Evolutionary conservation across 2,888 invertebrate genomes (phyloP), one percentile per base, ranked within the genome.

Genomic region (Dermolepida albohirtum): DNA sequence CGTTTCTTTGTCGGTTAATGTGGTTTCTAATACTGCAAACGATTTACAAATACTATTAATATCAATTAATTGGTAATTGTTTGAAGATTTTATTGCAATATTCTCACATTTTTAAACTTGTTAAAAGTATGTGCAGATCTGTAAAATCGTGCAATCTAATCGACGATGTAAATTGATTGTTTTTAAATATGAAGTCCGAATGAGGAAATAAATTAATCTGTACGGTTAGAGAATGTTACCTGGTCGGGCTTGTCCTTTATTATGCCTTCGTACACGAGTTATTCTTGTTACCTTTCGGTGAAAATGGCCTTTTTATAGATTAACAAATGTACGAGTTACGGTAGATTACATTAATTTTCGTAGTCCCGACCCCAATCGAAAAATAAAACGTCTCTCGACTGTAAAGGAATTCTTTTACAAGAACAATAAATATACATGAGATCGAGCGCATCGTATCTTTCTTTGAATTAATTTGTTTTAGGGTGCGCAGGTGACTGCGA

Each of bases 391-490:
- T 27, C 22, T 50, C 50, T 27, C 22, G 27, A 50, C 16, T 17
- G 17, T 50, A 50, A 50, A 50, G 50, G 50, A 50, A 50, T 50
- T 55, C 41, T 40, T 41, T 39, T 34, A 17, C 41, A 22, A 50
- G 51, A 43, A 55, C 64, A 63, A 71, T 72, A 72, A 72, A 72
- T 72, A 72, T 51, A 72, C 69, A 72, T 72, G 72, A 72, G 72
- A 69, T 65, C 67, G 64, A 40, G 68, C 67, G 50, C 50, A 69
- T 68, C 71, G 68, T 57, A 47, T 63, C 66, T 59, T 65, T 64
- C 72, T 69, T 71, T 72, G 70, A 72, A 72, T 72, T 72, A 72
- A 72, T 72, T 72, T 72, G 72, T 72, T 71, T 69, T 44, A 54
- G 66, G 57, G 47, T 43, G 54, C 55, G 67, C 70, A 70, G 70